phyloP scores from a whole-genome alignment of 2,888 invertebrate species.

The Drosophila picticornis region DNA sequence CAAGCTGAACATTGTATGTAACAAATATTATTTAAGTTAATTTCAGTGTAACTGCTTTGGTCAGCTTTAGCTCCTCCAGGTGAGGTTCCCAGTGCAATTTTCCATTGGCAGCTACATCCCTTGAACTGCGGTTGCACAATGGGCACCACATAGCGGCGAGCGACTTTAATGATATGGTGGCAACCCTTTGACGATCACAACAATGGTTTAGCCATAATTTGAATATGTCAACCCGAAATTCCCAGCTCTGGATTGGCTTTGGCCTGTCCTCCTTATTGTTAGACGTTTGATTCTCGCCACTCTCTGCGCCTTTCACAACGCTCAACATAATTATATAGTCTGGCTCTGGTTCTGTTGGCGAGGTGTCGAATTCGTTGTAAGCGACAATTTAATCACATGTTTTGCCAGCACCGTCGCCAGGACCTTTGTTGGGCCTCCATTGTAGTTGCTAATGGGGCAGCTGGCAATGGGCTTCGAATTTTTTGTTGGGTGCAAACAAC shows the following conservation, averaged over 20 bases:
- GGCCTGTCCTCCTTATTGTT: constrained; percentile 45
- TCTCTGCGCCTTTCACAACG: constrained; percentile 9
- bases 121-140: constrained; percentile 71
- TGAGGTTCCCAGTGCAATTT: constrained; percentile 49
- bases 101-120: constrained; percentile 40
- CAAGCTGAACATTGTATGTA: background rate
- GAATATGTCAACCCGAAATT: constrained; percentile 72
- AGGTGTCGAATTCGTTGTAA: constrained; percentile 77
- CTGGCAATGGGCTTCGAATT: constrained; percentile 49
- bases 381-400: constrained; percentile 77
- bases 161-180: constrained; percentile 82
- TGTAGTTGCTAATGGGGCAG: constrained; percentile 61
- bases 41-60: constrained; percentile 39
- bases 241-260: constrained; percentile 66
- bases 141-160: constrained; percentile 77
- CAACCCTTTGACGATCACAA: constrained; percentile 66
- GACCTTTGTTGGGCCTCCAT: constrained; percentile 47
- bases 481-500: constrained; percentile 50
- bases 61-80: constrained; percentile 26
- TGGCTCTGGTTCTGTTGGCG: constrained; percentile 18
- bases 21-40: background rate
- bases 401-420: constrained; percentile 53
- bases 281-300: constrained; percentile 53
- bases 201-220: constrained; percentile 61
- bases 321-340: constrained; percentile 62